Conservation (phyloP, 2,888 invertebrate species). For the Tenthredo notha region DNA sequence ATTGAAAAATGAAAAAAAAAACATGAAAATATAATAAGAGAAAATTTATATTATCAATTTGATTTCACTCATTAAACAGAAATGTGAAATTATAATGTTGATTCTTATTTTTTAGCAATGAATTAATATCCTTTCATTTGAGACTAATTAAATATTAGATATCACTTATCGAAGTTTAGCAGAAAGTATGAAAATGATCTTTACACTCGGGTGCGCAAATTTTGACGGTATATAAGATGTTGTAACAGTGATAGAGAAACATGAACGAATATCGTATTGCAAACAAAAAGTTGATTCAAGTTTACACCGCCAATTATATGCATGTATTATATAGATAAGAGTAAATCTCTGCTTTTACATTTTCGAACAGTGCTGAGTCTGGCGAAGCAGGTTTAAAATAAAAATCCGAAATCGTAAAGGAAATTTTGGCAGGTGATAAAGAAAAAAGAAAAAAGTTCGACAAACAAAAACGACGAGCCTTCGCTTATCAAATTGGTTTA, state of each 20-base stretch:
- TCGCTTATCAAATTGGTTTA: background rate
- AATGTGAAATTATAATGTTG: background rate
- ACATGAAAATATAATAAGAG: background rate
- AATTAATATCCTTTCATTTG: background rate
- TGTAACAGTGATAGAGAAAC: background rate
- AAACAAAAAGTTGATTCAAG: constrained; percentile 3
- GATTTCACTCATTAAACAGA: background rate
- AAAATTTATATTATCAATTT: background rate
- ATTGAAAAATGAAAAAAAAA: background rate
- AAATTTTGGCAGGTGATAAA: background rate
- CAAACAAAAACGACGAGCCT: background rate
- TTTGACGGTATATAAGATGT: background rate
- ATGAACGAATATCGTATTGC: background rate
- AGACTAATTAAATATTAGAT: background rate
- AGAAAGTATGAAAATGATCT: background rate
- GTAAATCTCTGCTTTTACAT: background rate
- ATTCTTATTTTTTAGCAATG: background rate
- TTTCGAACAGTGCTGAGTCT: background rate
- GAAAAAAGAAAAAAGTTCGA: background rate
- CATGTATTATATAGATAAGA: background rate
- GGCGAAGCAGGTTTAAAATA: background rate
- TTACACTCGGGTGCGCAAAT: background rate
- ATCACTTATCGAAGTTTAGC: background rate
- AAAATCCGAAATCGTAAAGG: background rate
- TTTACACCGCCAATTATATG: background rate